Evolutionary conservation across 2,113 vertebrate species (phyloP).

Genomic region (Sander vitreus): DNA sequence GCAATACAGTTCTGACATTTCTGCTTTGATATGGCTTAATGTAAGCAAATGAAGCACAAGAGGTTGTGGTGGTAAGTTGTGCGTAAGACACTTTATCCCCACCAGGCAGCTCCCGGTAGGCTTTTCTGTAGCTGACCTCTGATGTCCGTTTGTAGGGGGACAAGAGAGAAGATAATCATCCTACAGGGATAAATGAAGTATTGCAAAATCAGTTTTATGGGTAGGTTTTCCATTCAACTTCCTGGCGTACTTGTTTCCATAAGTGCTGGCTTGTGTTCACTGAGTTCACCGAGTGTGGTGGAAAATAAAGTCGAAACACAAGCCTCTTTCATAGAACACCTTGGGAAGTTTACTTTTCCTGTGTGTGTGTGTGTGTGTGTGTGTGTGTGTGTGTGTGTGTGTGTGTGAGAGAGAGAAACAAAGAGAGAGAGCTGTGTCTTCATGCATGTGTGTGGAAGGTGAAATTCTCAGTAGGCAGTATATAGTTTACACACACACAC

Average conservation of each 20-base stretch:
- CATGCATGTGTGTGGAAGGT: constrained; percentile 34
- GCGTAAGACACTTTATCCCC: background rate
- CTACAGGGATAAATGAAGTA: constrained; percentile 33
- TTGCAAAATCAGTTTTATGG: constrained; percentile 28
- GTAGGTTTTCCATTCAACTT: constrained; percentile 41
- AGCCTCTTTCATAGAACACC: constrained; percentile 72
- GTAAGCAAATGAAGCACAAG: background rate
- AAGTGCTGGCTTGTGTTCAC: constrained; percentile 66
- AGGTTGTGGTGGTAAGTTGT: background rate
- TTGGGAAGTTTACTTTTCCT: constrained; percentile 70
- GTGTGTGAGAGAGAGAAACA: constrained; percentile 6
- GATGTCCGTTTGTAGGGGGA: background rate
- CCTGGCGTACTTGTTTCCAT: constrained; percentile 64
- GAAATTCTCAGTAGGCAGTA: constrained; percentile 31
- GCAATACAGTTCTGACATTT: background rate
- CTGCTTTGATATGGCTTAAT: background rate
- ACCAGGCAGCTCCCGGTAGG: background rate
- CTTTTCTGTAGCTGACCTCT: constrained; percentile 14
- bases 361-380: constrained; percentile 39
- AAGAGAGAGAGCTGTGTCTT: constrained; percentile 36
- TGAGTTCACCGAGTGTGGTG: constrained; percentile 59
- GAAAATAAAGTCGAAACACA: constrained; percentile 79
- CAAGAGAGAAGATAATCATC: constrained; percentile 16
- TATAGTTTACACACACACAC: background rate
- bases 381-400: constrained; percentile 4